Base-by-base conservation (phyloP, 1,140 invertebrate species). In the Lasioglossum albipes region DNA sequence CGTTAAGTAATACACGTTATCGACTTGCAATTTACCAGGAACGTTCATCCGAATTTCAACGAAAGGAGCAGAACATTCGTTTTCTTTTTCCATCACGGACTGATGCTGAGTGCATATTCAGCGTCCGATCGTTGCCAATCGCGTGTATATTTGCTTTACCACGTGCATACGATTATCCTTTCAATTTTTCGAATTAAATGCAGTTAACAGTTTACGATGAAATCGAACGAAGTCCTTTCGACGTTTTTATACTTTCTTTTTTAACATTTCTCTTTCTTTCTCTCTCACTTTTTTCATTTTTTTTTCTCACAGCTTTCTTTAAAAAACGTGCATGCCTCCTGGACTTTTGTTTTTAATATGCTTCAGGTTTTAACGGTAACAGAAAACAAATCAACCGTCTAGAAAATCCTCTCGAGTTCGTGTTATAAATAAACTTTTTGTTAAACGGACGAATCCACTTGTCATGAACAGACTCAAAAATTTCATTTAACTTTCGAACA, bases 391-490 rank as follows among this genome's bases (percentile, higher is more conserved):
- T 18, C 0, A 36, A 18, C 20, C 12, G 36, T 54, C 70, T 64
- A 22, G 57, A 13, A 70, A 74, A 49, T 49, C 45, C 68, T 42
- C 31, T 71, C 49, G 57, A 83, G 36, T 1, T 84, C 18, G 9
- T 59, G 71, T 77, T 27, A 81, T 81, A 64, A 59, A 57, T 72
- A 59, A 76, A 64, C 54, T 59, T 68, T 75, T 16, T 16, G 18
- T 54, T 36, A 76, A 72, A 75, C 31, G 69, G 41, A 62, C 54
- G 65, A 86, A 81, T 78, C 71, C 71, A 89, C 52, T 85, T 82
- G 83, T 78, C 78, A 81, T 57, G 41, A 86, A 85, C 31, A 84
- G 67, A 87, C 59, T 75, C 64, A 74, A 82, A 27, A 87, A 85
- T 81, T 75, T 76, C 83, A 84, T 82, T 45, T 71, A 76, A 85